Conservation (phyloP, 1,140 invertebrate species). For the Scaptomyza montana region DNA sequence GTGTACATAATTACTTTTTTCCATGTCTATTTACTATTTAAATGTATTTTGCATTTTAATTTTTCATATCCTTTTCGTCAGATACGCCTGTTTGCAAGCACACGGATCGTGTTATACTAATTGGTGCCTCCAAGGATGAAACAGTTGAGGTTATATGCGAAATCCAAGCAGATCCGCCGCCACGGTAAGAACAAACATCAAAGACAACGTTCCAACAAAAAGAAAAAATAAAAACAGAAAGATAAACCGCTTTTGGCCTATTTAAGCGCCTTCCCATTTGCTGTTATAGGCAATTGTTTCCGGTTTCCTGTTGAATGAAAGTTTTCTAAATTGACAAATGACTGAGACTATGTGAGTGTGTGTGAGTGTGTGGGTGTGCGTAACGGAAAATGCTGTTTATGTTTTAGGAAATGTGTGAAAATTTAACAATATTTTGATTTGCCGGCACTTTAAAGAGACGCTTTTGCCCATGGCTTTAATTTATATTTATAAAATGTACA, state of each 20-base stretch:
- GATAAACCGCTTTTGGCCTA: background rate
- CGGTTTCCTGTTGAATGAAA: slow-evolving; percentile 77
- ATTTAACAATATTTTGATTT: slow-evolving; percentile 65
- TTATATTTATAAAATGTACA: slow-evolving; percentile 56
- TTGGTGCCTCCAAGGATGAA: slow-evolving; percentile 93
- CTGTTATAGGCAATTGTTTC: slow-evolving; percentile 75
- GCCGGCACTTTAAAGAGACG: slow-evolving; percentile 35
- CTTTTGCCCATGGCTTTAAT: slow-evolving; percentile 22
- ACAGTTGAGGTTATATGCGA: slow-evolving; percentile 92
- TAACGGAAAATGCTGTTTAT: slow-evolving; percentile 76
- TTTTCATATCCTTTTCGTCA: slow-evolving; percentile 83
- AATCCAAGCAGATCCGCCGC: slow-evolving; percentile 94
- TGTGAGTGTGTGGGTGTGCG: no score
- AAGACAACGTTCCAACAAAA: background rate
- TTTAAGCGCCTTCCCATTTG: slow-evolving; percentile 21
- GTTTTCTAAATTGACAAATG: slow-evolving; percentile 79
- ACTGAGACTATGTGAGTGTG: slow-evolving; percentile 56
- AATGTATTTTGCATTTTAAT: background rate
- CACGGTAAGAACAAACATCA: slow-evolving; percentile 84
- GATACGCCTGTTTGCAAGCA: slow-evolving; percentile 92
- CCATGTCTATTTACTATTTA: background rate
- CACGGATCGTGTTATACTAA: slow-evolving; percentile 89
- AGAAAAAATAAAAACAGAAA: background rate
- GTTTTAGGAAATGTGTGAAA: slow-evolving; percentile 71
- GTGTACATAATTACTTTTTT: no score